Evolutionary conservation across 2,113 vertebrate species (phyloP).

Genomic region (Tragelaphus buxtoni): DNA sequence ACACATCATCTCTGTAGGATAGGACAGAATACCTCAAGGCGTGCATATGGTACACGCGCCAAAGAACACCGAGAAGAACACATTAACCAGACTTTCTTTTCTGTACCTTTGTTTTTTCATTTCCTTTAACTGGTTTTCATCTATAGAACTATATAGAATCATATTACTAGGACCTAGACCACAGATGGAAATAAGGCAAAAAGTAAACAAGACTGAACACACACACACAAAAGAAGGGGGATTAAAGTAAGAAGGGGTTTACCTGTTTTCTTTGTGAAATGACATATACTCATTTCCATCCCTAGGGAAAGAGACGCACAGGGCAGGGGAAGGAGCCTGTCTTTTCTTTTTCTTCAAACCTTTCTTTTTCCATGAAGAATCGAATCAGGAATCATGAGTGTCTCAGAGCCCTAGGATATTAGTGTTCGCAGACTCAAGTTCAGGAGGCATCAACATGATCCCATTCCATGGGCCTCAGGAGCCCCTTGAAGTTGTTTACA

Average conservation of each 20-base stretch:
- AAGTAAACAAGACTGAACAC: neutral
- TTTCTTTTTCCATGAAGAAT: neutral
- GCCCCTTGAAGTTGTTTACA: neutral
- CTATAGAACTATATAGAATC: slow-evolving; percentile 38
- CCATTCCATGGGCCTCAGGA: neutral
- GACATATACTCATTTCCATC: neutral
- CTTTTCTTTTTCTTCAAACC: neutral
- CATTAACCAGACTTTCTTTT: slow-evolving; percentile 57
- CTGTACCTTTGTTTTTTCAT: slow-evolving; percentile 29
- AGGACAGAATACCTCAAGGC: neutral
- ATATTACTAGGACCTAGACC: slow-evolving; percentile 48
- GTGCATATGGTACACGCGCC: neutral
- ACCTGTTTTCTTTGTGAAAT: neutral
- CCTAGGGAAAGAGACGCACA: neutral
- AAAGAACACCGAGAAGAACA: slow-evolving; percentile 48
- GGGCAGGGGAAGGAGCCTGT: neutral
- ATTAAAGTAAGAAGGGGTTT: neutral
- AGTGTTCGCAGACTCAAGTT: neutral
- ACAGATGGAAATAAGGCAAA: slow-evolving; percentile 59
- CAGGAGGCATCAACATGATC: neutral
- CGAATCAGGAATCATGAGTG: neutral
- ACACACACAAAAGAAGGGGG: neutral
- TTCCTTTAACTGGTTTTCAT: slow-evolving; percentile 68
- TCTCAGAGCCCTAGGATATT: neutral
- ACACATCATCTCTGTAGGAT: neutral